Evolutionary conservation across 2,113 vertebrate genomes (phyloP).

Genomic region (Cnemophilus loriae): DNA sequence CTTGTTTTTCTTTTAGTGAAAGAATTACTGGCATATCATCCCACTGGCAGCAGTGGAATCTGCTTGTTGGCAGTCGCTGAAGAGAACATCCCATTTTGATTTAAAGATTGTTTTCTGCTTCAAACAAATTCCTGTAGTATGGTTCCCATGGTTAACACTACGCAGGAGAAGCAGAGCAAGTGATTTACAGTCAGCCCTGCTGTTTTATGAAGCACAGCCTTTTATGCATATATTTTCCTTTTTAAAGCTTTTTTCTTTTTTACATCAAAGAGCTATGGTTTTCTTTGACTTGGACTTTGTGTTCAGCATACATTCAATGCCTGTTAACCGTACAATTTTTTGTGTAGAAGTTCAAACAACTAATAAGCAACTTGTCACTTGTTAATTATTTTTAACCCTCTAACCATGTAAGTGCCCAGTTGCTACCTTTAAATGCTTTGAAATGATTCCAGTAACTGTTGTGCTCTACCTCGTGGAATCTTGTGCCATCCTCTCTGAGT

Average conservation of each 20-base stretch:
- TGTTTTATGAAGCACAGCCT: neutral
- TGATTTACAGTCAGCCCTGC: neutral
- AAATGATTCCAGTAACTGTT: neutral
- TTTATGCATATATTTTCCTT: neutral
- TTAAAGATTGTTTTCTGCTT: conserved; percentile 34
- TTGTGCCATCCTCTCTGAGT: neutral
- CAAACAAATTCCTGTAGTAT: conserved; percentile 18
- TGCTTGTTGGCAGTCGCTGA: neutral
- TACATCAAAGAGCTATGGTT: neutral
- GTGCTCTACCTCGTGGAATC: neutral
- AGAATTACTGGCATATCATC: neutral
- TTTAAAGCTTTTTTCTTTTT: neutral
- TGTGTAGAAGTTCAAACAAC: neutral
- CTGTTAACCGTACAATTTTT: neutral
- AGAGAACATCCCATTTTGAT: conserved; percentile 45
- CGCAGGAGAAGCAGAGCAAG: neutral
- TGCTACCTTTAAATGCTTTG: neutral
- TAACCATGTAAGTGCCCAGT: neutral
- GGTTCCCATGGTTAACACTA: conserved; percentile 7
- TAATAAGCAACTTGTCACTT: neutral
- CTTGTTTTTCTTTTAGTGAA: neutral
- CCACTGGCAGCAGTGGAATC: neutral
- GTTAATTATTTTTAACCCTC: neutral
- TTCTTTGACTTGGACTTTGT: neutral
- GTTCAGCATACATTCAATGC: neutral